These are phyloP conservation scores for Hyposoter dolosus DNA, from an alignment of 2,888 invertebrate species.

Conservation along the genomic window DNA sequence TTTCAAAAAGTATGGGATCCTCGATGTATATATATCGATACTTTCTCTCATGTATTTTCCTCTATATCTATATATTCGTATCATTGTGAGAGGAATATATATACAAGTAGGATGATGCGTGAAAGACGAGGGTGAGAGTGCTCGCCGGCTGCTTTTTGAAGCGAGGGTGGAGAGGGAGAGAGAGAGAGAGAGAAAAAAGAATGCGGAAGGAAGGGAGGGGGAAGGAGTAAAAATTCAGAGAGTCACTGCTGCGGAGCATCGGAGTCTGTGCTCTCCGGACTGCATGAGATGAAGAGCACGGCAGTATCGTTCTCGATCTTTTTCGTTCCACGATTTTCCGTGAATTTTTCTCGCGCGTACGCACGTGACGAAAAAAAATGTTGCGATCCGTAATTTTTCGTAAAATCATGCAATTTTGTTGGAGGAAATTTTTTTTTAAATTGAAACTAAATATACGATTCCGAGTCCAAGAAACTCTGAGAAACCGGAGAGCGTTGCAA, in stretches of 20 bases:
- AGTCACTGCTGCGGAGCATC: slow-evolving; percentile 27
- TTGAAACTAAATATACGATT: no score
- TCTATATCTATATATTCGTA: not conserved
- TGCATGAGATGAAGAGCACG: slow-evolving; percentile 1
- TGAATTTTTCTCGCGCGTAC: no score
- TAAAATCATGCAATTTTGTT: no score
- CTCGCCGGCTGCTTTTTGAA: slow-evolving; percentile 51
- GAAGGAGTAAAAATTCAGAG: slow-evolving; percentile 32
- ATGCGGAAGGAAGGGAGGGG: slow-evolving; percentile 1
- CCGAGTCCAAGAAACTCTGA: no score
- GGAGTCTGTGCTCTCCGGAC: slow-evolving; percentile 25
- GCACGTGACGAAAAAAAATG: no score
- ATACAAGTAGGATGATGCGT: slow-evolving; percentile 10
- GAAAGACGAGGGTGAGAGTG: slow-evolving; percentile 54
- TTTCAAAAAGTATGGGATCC: slow-evolving; percentile 44
- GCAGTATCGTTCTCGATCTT: not conserved
- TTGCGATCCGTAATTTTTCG: no score
- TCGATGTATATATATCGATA: not conserved
- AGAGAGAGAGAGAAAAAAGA: not conserved
- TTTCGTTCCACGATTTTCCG: not conserved
- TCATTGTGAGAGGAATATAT: not conserved
- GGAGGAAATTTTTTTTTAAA: no score
- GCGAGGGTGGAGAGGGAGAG: slow-evolving; percentile 43
- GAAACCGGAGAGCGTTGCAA: no score
- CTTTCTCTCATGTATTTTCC: not conserved